Base-by-base conservation (phyloP, 2,888 invertebrate genomes). In the Junonia oenone region DNA sequence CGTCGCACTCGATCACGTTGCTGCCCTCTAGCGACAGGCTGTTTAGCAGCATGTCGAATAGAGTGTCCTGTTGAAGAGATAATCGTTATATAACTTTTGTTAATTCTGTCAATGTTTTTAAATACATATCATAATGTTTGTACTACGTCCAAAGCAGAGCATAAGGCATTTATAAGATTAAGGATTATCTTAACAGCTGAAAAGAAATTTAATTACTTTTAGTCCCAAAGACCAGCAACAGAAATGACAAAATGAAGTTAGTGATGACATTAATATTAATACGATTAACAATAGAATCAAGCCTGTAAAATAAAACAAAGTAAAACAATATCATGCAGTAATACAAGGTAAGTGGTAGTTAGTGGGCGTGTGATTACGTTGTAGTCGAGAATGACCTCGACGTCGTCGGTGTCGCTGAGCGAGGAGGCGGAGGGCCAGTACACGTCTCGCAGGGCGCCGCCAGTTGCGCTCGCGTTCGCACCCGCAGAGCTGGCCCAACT, bases 21-120 rank as follows among this genome's bases (percentile, higher is more conserved):
- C 58, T 55, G 46, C 75, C 70, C 35, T 87, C 87, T 40, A 86
- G 65, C 1, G 84, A 75, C 50, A 89, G 68, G 58, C 82, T 85
- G 73, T 81, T 83, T 45, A 90, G 71, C 27, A 89, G 71, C 76
- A 89, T 85, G 68, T 89, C 87, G 73, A 90, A 88, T 27, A 90
- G 70, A 14, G 84, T 82, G 64, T 88, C 89, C 89, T 90, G 76
- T 1, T 43, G 19, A 51, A 40, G 19, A n/a, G 11, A 11, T 33
- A 11, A n/a, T n/a, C 11, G 4, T 33, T 4, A 2, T 11, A 33
- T n/a, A n/a, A 33, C 4, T 2, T 33, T 11, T n/a, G 8, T 29
- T 5, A 33, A 33, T 1, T n/a, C n/a, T n/a, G n/a, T n/a, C n/a
- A n/a, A n/a, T n/a, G n/a, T n/a, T n/a, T n/a, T n/a, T n/a, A n/a